Percentiles rank a stretch among this genome's conserved stretches.
phyloP scores from a whole-genome alignment of 1,140 invertebrate species.

The Penaeus japonicus region DNA sequence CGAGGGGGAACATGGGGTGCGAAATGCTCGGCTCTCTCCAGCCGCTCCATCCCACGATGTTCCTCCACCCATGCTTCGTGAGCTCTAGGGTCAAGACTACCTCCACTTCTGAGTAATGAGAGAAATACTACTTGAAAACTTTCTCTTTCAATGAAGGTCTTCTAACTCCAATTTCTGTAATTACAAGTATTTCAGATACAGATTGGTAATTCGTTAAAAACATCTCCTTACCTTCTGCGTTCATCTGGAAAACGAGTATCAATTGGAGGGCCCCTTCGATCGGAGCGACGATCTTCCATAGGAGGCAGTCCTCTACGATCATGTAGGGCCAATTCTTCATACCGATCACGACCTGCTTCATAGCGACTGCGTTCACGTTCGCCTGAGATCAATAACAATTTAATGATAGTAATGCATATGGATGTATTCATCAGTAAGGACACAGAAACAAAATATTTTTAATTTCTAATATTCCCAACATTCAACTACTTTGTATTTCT shows the following conservation, averaged over 20 bases:
- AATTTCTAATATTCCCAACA: too few species aligned
- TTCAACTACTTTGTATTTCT: background rate
- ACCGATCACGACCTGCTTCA: conserved; percentile 26
- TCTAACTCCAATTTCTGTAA: too few species aligned
- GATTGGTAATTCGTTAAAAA: background rate
- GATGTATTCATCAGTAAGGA: too few species aligned
- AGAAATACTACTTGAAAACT: too few species aligned
- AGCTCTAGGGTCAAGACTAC: conserved; percentile 31
- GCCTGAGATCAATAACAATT: background rate
- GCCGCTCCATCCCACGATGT: conserved; percentile 27
- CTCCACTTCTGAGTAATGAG: background rate
- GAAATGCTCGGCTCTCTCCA: conserved; percentile 31
- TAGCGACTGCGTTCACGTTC: conserved; percentile 36
- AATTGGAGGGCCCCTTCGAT: conserved; percentile 22
- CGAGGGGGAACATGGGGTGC: conserved; percentile 20
- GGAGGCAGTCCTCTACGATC: conserved; percentile 32
- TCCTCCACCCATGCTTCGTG: conserved; percentile 42
- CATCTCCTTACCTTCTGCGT: conserved; percentile 20
- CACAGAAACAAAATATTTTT: too few species aligned
- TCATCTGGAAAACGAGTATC: conserved; percentile 47
- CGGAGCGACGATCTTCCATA: conserved; percentile 3
- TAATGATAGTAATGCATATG: too few species aligned
- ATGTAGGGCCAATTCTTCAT: conserved; percentile 36
- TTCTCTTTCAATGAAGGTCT: too few species aligned
- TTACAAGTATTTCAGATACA: background rate